Evolutionary conservation across 2,113 vertebrate genomes (phyloP).

Genomic region (Anguilla rostrata): DNA sequence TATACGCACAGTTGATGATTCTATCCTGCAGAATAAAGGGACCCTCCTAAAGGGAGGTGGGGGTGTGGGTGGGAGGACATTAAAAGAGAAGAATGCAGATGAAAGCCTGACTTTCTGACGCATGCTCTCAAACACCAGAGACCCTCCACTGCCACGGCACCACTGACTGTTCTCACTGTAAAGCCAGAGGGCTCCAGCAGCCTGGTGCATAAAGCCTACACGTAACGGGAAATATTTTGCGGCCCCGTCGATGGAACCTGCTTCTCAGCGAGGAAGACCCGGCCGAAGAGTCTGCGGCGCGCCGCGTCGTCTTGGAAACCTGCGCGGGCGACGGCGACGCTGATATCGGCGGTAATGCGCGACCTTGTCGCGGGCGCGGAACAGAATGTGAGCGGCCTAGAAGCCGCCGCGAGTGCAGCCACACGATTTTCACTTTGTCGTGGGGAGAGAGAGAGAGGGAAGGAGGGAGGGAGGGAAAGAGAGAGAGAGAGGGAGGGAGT

Average conservation of each 20-base stretch:
- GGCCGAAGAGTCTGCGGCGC: neutral
- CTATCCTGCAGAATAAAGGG: no score
- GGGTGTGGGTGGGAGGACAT: no score
- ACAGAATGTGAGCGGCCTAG: neutral
- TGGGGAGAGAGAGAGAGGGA: no score
- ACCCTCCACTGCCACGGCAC: neutral
- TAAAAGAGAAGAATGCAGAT: no score
- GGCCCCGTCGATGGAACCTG: neutral
- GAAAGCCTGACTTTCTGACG: constrained; percentile 1
- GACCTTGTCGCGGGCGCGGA: no score
- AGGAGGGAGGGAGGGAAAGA: neutral
- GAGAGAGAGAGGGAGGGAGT: neutral
- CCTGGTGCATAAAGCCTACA: neutral
- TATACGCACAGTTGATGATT: no score
- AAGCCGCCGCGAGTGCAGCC: neutral
- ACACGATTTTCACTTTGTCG: neutral
- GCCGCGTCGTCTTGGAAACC: neutral
- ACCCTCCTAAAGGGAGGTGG: no score
- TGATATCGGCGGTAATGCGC: no score
- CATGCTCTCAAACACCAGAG: neutral
- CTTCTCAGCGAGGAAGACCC: neutral
- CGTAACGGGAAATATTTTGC: neutral
- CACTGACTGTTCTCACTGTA: neutral
- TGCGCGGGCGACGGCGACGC: no score
- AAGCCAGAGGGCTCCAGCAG: neutral